Evolutionary conservation across 1,140 invertebrate genomes (phyloP), one percentile per base, ranked within the genome.

Genomic region (Oryzaephilus surinamensis): DNA sequence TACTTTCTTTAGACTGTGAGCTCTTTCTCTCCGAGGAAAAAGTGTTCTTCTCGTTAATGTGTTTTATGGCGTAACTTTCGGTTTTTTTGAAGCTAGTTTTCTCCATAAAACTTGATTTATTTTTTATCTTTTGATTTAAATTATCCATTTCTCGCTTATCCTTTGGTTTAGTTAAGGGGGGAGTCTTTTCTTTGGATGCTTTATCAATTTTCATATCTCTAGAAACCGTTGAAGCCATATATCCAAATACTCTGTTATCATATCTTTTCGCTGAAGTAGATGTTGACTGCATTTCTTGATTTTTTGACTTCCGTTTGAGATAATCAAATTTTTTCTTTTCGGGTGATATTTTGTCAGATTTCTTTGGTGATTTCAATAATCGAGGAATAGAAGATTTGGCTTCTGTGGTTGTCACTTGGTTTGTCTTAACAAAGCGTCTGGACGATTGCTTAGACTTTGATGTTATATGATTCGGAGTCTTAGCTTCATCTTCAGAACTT

Each of bases 211-310:
- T 69, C 49, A 66, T 56, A 52, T 65, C 60, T 45, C 65, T 45
- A 2, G 66, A 67, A 7, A 67, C 28, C 20, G 67, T 68, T 1
- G 65, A 65, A 34, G 63, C 60, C 65, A 67, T 67, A 38, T 67
- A 68, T 2, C 64, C 62, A 43, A 58, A 51, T 2, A 57, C 31
- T 23, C 50, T 24, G 32, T 32, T 41, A 26, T 58, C 50, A 32
- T 34, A 44, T 24, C 12, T 38, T 44, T 48, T 24, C 37, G 50
- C 28, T 50, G 52, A 7, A 50, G 20, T 17, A 44, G 38, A 13
- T 46, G 30, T 24, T 51, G 39, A 8, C 27, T 38, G 13, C 36
- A 34, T 26, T 23, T 41, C 7, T 13, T 1, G 27, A 20, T 16
- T 14, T 16, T 38, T 48, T 13, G 34, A n/a, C n/a, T n/a, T 26